Evolutionary conservation across 2,113 vertebrate genomes (phyloP), one percentile per base, ranked within the genome.

Genomic region (Xenopus laevis): DNA sequence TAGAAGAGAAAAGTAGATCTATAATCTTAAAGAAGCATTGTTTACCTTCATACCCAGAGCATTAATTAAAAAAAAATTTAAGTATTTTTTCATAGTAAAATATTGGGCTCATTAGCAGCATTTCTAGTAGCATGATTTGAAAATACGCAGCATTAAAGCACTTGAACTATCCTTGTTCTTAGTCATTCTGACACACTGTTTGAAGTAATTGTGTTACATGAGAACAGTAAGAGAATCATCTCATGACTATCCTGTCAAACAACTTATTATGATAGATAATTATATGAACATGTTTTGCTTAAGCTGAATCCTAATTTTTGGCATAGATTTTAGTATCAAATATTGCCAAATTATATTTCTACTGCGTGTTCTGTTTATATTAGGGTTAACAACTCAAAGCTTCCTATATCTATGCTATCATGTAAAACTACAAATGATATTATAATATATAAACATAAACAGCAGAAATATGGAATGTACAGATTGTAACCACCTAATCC

Each of bases 131-230:
- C 92, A 89, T 89, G 89, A 84, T 91, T 91, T 91, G 89, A 91
- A 94, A 94, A 85, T 89, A 88, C 85, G 88, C 88, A 90, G 90
- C 91, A 92, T 92, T 89, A 92, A 92, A 88, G 87, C 86, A 82
- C 90, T 90, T 83, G 85, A 90, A 93, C 95, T 94, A 94, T 92
- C 89, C 87, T 88, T 86, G 87, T 90, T 92, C 86, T 95, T 93
- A 91, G 89, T 92, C 90, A 93, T 89, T 85, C 86, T 96, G 94
- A 94, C 92, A 95, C 91, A 92, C 92, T 86, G 84, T 92, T 90
- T 97, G 95, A 96, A 97, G 94, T 90, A 86, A 1, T 88, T 88
- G 85, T 85, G 92, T 94, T 94, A 94, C 89, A 87, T 80, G 84
- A 91, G 93, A 93, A 94, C 85, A 78, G 84, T 79, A 66, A 77